Base-by-base conservation (phyloP, 2,888 invertebrate species). In the Drosophila barbarae region DNA sequence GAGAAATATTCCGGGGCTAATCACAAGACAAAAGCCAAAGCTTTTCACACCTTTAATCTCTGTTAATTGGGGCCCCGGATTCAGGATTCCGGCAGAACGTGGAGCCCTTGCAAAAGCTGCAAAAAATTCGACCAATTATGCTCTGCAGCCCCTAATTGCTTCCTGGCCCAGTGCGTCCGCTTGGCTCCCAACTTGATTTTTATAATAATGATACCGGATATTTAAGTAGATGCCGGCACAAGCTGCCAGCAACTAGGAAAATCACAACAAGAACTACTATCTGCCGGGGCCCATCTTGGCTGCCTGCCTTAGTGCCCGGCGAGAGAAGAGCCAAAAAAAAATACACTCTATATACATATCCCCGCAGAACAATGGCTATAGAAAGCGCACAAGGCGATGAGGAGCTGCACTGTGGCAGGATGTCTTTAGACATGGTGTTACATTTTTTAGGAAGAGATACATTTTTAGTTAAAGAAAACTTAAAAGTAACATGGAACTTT, bases 131-230 rank as follows among this genome's bases (percentile, higher is more conserved):
- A 74, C 69, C 84, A 81, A 83, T 81, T 81, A 83, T 80, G 78
- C 74, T 78, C 71, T 72, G 60, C 53, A 51, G 63, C 67, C 76
- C 74, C 74, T 83, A 83, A 83, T 81, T 80, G 78, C 73, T 83
- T 81, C 81, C 78, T 80, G 74, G 68, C 71, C 64, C 77, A 71
- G 52, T 67, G 65, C 71, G 69, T 72, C 69, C 76, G 69, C 69
- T 66, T 59, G 55, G 54, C 56, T 61, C 41, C 56, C 68, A 58
- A 72, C 66, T 68, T 72, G 65, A 77, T 83, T 81, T 77, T 80
- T 84, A 76, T 80, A 74, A 83, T 81, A 81, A 83, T 77, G 80
- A 80, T 80, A 73, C 81, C 81, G 81, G 84, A 81, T 83, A 83
- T 81, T 81, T 83, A 72, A 81, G 84, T 80, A 83, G 83, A 77